Conservation (phyloP, 2,113 vertebrate genomes). For the Myrmophylax atrothorax region DNA sequence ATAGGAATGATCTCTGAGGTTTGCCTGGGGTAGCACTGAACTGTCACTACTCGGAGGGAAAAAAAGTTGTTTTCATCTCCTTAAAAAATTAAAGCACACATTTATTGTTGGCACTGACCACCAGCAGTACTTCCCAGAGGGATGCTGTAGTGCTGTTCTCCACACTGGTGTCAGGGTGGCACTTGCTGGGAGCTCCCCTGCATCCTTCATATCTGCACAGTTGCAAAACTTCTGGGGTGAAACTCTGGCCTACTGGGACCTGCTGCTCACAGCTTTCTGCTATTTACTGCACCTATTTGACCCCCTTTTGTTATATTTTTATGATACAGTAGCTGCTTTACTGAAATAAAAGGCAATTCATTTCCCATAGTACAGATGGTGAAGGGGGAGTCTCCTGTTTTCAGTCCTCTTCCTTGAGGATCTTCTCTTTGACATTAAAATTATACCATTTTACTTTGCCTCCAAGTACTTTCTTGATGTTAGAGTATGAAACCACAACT, state of each 20-base stretch:
- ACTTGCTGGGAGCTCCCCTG: background rate
- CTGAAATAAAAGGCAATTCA: background rate
- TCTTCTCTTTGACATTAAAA: background rate
- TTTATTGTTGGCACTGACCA: background rate
- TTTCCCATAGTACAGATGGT: background rate
- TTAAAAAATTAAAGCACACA: background rate
- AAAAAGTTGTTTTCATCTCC: background rate
- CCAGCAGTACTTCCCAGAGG: background rate
- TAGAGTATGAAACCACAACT: background rate
- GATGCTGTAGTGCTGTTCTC: background rate
- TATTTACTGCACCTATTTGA: background rate
- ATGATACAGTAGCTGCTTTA: background rate
- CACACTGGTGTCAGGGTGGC: background rate
- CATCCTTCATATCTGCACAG: background rate
- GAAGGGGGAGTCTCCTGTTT: background rate
- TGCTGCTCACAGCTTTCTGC: background rate
- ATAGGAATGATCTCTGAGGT: background rate
- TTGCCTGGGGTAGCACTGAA: background rate
- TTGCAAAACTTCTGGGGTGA: background rate
- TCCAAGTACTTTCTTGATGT: background rate
- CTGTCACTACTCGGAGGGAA: background rate
- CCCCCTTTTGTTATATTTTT: background rate
- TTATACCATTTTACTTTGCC: background rate
- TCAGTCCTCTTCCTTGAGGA: background rate
- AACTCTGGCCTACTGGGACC: background rate